A percentile compares a stretch with the other conserved stretches of the same genome.
phyloP scores from a whole-genome alignment of 2,113 vertebrate species.

The Clarias magur region DNA sequence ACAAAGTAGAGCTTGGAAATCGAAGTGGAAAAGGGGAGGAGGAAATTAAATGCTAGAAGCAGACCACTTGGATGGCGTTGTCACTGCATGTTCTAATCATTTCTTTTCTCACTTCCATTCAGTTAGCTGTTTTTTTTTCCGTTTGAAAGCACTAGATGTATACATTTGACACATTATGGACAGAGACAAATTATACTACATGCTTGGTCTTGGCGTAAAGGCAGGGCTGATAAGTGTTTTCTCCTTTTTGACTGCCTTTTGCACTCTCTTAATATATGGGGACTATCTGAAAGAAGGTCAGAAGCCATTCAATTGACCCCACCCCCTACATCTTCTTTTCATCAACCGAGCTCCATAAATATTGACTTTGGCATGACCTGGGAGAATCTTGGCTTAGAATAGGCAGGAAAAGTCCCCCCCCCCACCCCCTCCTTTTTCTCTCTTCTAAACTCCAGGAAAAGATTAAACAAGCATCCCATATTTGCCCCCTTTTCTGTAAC shows the following conservation, averaged over 20 bases:
- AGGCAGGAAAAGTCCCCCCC: conserved; percentile 2
- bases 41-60: conserved; percentile 33
- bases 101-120: conserved; percentile 36
- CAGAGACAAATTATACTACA: conserved; percentile 8
- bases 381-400: conserved; percentile 34
- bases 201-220: conserved; percentile 11
- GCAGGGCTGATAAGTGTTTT: conserved; percentile 9
- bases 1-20: conserved; percentile 38
- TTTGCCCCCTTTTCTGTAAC: conserved; percentile 44
- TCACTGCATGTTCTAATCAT: conserved; percentile 30
- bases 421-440: not conserved
- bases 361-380: conserved; percentile 42
- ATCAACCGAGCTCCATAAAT: conserved; percentile 42
- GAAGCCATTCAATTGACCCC: conserved; percentile 13
- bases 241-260: not conserved
- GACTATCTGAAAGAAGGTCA: conserved; percentile 37
- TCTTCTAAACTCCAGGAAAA: conserved; percentile 31
- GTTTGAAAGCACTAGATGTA: conserved; percentile 16
- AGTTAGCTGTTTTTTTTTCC: conserved; percentile 40
- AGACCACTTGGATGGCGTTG: conserved; percentile 36
- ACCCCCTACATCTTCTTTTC: conserved; percentile 37
- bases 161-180: not conserved
- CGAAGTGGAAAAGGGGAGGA: conserved; percentile 24
- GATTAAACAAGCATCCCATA: conserved; percentile 45
- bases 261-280: not conserved